Base-by-base conservation (phyloP, 2,113 vertebrate species). In the Campylomormyrus tamandua region DNA sequence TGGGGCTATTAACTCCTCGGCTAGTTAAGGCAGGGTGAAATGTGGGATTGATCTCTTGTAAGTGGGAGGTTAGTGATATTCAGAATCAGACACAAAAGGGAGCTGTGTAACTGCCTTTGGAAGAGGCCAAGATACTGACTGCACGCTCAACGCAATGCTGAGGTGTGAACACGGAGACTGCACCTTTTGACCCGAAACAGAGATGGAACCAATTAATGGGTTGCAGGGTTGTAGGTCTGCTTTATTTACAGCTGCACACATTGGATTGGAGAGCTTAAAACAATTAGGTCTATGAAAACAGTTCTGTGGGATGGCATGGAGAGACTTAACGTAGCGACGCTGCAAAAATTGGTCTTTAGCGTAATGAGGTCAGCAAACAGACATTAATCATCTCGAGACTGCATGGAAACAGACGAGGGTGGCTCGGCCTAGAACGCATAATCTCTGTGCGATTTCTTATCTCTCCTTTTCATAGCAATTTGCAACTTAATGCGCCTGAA, bases 31-130 rank as follows among this genome's bases (percentile, higher is more conserved):
- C 48, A 27, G 10, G 89, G 56, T 80, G 87, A 91, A 90, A 92
- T 92, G 89, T 93, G 89, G 91, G 93, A 91, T 91, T 91, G 92
- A 95, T 94, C 92, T 92, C 92, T 91, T 93, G 94, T 93, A 92
- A 91, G 92, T 93, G 92, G 93, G 91, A 92, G 91, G 77, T 84
- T 87, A 91, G 89, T 87, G 91, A 93, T 93, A 92, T 93, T 94
- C 90, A 92, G 87, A 93, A 92, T 91, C 88, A 93, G 89, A 89
- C 93, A 94, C 92, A 95, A 96, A 95, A 93, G 93, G 90, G 93
- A 27, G 5, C 66, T 70, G 24, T 88, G 87, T 80, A 46, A 31
- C 93, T 94, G 70, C 90, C 91, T 80, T 77, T 93, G 93, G 92
- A 94, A 89, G 89, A 91, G 89, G 93, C 49, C 93, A 94, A 92